A percentile compares a stretch with the other conserved stretches of the same genome.
Evolutionary conservation across 2,113 vertebrate species (phyloP).

Genomic region (Nansenia antarctica): DNA sequence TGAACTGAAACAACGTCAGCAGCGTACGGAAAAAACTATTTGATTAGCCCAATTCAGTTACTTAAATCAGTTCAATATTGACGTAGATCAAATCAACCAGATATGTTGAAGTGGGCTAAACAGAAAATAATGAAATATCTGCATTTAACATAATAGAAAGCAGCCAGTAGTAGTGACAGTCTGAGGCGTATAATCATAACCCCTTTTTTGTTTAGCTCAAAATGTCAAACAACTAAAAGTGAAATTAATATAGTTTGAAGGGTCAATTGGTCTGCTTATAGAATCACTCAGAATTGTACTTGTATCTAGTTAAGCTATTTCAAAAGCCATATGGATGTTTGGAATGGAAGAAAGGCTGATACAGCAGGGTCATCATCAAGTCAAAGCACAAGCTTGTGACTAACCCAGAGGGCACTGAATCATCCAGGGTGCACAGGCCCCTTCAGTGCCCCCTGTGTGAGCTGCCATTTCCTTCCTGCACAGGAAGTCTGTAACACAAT

Average conservation of each 20-base stretch:
- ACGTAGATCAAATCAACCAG: not conserved
- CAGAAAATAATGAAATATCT: no score
- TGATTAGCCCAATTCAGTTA: constrained; percentile 24
- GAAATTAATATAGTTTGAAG: no score
- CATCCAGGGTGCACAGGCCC: not conserved
- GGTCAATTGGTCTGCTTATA: no score
- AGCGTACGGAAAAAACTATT: constrained; percentile 9
- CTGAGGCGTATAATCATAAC: no score
- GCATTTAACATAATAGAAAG: no score
- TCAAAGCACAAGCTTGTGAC: constrained; percentile 8
- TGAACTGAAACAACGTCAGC: constrained; percentile 16
- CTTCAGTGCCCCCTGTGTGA: not conserved
- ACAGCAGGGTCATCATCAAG: not conserved
- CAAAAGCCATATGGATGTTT: not conserved
- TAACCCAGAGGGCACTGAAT: not conserved
- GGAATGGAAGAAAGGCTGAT: not conserved
- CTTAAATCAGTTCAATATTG: not conserved
- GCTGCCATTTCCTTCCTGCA: constrained; percentile 43
- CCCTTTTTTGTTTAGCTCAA: no score
- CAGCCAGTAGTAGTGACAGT: no score
- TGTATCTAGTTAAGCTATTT: no score
- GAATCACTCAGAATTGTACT: no score
- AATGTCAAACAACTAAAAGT: no score
- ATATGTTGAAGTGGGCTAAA: not conserved
- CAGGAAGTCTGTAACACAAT: constrained; percentile 5